These are phyloP conservation scores for Hoplodrina blanda DNA, from an alignment of 2,888 invertebrate genomes.

Conservation along the genomic window DNA sequence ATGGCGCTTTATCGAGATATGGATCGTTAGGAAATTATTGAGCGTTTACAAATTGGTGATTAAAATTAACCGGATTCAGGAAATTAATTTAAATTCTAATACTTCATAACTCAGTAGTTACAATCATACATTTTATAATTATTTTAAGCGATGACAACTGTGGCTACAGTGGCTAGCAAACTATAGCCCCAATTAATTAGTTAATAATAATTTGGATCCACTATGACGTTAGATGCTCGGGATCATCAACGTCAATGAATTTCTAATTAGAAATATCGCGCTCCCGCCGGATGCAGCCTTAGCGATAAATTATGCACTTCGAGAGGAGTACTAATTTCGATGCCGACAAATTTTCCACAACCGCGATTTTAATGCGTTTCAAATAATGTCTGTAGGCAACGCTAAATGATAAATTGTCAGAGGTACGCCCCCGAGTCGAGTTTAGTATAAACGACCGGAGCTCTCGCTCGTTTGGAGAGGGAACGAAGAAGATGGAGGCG, in stretches of 20 bases:
- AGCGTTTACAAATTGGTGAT: slow-evolving; percentile 46
- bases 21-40: slow-evolving; percentile 44
- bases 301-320: slow-evolving; percentile 89
- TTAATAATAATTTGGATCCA: slow-evolving; percentile 38
- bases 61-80: slow-evolving; percentile 50
- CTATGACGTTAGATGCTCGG: slow-evolving; percentile 51
- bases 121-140: slow-evolving; percentile 58
- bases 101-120: slow-evolving; percentile 40
- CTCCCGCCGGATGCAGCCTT: slow-evolving; percentile 82
- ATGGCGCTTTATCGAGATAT: slow-evolving; percentile 50
- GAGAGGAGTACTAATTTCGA: slow-evolving; percentile 89
- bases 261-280: slow-evolving; percentile 85
- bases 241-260: slow-evolving; percentile 84
- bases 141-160: slow-evolving; percentile 46
- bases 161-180: not conserved
- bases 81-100: slow-evolving; percentile 46
- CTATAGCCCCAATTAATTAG: slow-evolving; percentile 22
- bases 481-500: slow-evolving; percentile 83
- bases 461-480: slow-evolving; percentile 76
- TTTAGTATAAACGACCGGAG: slow-evolving; percentile 83
- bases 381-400: slow-evolving; percentile 90
- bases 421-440: slow-evolving; percentile 87
- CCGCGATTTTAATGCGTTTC: slow-evolving; percentile 90
- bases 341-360: slow-evolving; percentile 90
- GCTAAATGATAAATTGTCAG: slow-evolving; percentile 90